Evolutionary conservation across 2,113 vertebrate genomes (phyloP), one percentile per base, ranked within the genome.

Genomic region (Myanophis thanlyinensis): DNA sequence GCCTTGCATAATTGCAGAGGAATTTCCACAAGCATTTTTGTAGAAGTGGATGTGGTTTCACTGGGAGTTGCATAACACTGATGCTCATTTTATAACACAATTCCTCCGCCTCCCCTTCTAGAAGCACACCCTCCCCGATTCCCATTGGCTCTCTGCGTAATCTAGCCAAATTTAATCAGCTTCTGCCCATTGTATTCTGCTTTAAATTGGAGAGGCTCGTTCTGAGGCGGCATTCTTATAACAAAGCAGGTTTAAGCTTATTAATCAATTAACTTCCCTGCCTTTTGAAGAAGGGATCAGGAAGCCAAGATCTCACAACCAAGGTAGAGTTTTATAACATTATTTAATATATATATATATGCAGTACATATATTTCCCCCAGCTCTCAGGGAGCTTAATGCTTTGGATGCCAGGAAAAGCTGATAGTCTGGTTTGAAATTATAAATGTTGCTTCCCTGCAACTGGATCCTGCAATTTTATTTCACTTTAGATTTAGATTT

Each of bases 221-320:
- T 54, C 46, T 1, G 22, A 20, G 67, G 48, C 89, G 87, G 35
- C 67, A 85, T 48, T 35, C 51, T 89, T 49, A 27, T 59, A 49
- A 85, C 56, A 53, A 85, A 92, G 86, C 52, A 87, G 40, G 48
- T 25, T 52, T 88, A 92, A 92, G 87, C 91, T 62, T 73, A 73
- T 88, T 92, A 92, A 27, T 48, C 35, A 53, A 51, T 88, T 48
- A 51, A 73, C 35, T 73, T 15, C 53, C 30, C 47, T 62, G 86
- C 54, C 13, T 53, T 73, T 20, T n/a, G 59, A 52, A 92, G 59
- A 80, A 53, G 48, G 48, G 56, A 51, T 44, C 12, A n/a, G 13
- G 7, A 48, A 87, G 90, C 80, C 44, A 59, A 47, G 46, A 51
- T 25, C 25, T 56, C 30, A 27, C 12, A 88, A n/a, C 47, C 91